A percentile compares a stretch with the other conserved stretches of the same genome.
Evolutionary conservation across 2,797 vertebrate species (phyloP).

Genomic region (Loris lydekkerianus): DNA sequence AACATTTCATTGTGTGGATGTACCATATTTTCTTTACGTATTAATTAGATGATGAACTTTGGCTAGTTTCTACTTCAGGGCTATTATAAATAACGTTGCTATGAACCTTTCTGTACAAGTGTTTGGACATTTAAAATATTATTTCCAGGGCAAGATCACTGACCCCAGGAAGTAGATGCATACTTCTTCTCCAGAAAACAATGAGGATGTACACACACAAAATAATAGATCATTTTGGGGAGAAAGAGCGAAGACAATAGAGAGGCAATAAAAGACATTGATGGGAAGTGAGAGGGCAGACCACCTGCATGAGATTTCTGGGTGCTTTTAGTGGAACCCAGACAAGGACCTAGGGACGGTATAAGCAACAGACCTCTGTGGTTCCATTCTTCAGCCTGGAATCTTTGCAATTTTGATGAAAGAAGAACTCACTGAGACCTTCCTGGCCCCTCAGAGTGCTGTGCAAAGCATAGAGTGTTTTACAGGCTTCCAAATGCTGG

Average conservation of each 20-base stretch:
- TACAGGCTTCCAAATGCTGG: too few relatives aligned
- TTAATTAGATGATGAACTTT: background rate
- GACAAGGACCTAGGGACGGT: background rate
- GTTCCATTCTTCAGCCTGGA: too few relatives aligned
- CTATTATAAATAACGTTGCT: background rate
- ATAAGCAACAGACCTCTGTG: background rate
- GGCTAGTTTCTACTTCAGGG: background rate
- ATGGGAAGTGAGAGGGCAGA: background rate
- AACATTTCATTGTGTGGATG: background rate
- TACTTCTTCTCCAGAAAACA: background rate
- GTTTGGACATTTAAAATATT: background rate
- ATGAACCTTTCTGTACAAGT: background rate
- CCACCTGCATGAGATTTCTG: background rate
- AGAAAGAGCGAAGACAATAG: background rate
- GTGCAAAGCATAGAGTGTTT: too few relatives aligned
- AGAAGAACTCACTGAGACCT: too few relatives aligned
- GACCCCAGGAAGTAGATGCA: background rate
- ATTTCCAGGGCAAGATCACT: background rate
- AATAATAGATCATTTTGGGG: background rate
- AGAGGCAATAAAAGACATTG: background rate
- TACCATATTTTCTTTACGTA: background rate
- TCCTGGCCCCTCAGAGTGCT: too few relatives aligned
- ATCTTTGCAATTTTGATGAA: too few relatives aligned
- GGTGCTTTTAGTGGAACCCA: background rate
- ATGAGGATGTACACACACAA: background rate